A percentile compares a stretch with the other conserved stretches of the same genome.
Evolutionary conservation across 2,113 vertebrate species (phyloP).

Genomic region (Micronycteris hirsuta): DNA sequence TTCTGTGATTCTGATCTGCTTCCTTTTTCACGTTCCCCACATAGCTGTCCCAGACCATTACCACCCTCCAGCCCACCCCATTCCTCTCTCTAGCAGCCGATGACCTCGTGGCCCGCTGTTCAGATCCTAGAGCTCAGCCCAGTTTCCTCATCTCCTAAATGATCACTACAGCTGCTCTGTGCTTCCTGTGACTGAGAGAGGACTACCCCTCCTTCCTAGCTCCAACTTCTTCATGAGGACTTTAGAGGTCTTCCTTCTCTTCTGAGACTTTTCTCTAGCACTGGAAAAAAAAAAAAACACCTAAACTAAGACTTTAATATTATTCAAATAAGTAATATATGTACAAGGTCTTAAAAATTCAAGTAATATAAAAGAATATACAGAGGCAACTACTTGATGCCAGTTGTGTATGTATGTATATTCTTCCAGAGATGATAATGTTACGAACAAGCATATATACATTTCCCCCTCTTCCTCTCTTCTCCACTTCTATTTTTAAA

Average conservation of each 20-base stretch:
- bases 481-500: not conserved
- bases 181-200: not conserved
- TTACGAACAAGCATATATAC: not conserved
- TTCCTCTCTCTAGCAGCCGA: not conserved
- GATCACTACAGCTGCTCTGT: not conserved
- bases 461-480: not conserved
- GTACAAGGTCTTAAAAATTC: not conserved
- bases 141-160: not conserved
- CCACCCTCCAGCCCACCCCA: not conserved
- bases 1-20: not conserved
- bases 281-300: not conserved
- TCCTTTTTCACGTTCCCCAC: not conserved
- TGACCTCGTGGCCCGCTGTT: not conserved
- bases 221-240: not conserved
- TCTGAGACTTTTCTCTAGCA: not conserved
- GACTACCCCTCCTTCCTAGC: not conserved
- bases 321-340: not conserved
- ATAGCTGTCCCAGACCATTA: not conserved
- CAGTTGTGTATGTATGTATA: not conserved
- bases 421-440: not conserved
- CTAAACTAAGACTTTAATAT: not conserved
- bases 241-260: not conserved
- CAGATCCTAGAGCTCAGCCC: not conserved
- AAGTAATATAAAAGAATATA: not conserved
- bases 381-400: not conserved